These are phyloP conservation scores for Botrylloides violaceus DNA, from an alignment of 23 tunicate genomes.

Conservation along the genomic window DNA sequence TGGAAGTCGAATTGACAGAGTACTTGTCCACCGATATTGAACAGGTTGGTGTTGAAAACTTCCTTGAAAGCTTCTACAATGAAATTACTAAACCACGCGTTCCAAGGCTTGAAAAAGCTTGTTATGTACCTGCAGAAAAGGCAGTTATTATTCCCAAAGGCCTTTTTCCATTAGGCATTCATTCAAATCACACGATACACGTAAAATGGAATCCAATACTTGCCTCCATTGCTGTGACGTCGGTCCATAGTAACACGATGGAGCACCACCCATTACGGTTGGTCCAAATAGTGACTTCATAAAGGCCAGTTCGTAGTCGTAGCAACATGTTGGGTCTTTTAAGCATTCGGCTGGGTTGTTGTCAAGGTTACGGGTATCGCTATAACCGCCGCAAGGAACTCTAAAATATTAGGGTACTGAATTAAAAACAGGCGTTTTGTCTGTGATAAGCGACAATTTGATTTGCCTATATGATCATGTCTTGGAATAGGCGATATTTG, in stretches of 20 bases:
- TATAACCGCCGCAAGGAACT: conserved; percentile 6
- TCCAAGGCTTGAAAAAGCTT: not conserved
- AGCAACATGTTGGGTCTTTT: conserved; percentile 8
- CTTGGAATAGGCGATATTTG: too few relatives aligned
- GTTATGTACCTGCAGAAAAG: conserved; percentile 16
- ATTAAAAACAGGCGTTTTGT: not conserved
- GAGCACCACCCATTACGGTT: not conserved
- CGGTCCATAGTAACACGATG: conserved; percentile 6
- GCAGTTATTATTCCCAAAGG: too few relatives aligned
- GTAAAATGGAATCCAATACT: not conserved
- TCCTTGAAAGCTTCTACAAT: not conserved
- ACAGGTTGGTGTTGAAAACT: not conserved
- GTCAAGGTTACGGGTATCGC: not conserved
- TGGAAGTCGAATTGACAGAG: not conserved
- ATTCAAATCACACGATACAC: too few relatives aligned
- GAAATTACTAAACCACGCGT: not conserved
- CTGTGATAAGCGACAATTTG: not conserved
- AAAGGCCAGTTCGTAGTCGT: conserved; percentile 6
- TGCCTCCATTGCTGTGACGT: conserved; percentile 12
- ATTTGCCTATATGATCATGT: too few relatives aligned
- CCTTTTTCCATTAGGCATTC: too few relatives aligned
- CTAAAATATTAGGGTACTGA: not conserved
- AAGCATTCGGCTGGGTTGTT: not conserved
- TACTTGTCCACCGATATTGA: conserved; percentile 10
- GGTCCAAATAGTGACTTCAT: conserved; percentile 2